Percentiles rank a stretch among this genome's conserved stretches.
These are phyloP conservation scores for Euplagia quadripunctaria DNA, from an alignment of 2,888 invertebrate genomes.

Conservation along the genomic window DNA sequence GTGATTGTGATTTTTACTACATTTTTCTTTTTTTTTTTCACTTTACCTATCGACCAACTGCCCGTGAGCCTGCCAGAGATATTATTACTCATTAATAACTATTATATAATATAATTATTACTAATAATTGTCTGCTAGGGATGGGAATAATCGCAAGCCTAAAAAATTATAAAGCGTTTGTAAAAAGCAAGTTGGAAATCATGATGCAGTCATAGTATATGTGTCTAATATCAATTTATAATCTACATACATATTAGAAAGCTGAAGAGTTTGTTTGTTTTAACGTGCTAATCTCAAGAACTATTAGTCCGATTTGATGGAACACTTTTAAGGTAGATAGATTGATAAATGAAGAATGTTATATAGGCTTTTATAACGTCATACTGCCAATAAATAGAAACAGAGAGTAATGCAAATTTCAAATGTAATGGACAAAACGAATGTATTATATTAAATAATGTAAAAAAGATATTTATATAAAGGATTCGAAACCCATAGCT, in stretches of 20 bases:
- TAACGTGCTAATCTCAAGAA: not conserved
- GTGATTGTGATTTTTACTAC: slow-evolving; percentile 41
- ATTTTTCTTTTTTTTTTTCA: slow-evolving; percentile 51
- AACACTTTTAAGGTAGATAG: not conserved
- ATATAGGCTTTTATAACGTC: not conserved
- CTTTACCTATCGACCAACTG: slow-evolving; percentile 76
- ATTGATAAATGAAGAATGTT: not conserved
- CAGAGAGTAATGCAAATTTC: not conserved
- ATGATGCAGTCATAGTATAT: slow-evolving; percentile 41
- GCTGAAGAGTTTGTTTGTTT: not conserved
- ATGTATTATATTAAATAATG: not conserved
- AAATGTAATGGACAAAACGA: not conserved
- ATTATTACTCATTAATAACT: slow-evolving; percentile 30
- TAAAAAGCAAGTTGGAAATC: slow-evolving; percentile 57
- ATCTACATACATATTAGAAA: not conserved
- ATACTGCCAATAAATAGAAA: not conserved
- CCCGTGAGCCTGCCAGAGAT: slow-evolving; percentile 71
- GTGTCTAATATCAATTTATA: not conserved
- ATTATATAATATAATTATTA: slow-evolving; percentile 41
- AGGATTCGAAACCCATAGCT: not conserved
- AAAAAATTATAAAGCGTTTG: slow-evolving; percentile 57
- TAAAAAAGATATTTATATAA: not conserved
- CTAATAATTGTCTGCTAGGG: slow-evolving; percentile 34
- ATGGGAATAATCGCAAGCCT: slow-evolving; percentile 65
- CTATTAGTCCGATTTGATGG: not conserved